Percentiles rank a stretch among this genome's conserved stretches.
Evolutionary conservation across 1,140 invertebrate genomes (phyloP).

Genomic region (Calephelis virginiensis): DNA sequence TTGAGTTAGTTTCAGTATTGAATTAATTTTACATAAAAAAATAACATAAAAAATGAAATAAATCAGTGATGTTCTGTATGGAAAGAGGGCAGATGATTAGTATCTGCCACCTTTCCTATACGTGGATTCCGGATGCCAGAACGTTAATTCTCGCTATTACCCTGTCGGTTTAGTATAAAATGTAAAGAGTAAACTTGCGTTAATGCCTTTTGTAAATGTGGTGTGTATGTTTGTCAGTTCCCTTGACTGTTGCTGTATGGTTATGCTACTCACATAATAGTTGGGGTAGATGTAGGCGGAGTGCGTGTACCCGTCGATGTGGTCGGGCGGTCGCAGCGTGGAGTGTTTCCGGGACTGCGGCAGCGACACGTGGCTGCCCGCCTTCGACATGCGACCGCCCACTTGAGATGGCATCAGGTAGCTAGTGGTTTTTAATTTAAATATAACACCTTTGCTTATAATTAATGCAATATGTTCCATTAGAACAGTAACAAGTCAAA

Average conservation of each 20-base stretch:
- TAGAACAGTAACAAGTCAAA: no score
- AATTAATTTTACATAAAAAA: no score
- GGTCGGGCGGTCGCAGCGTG: conserved; percentile 73
- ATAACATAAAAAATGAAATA: no score
- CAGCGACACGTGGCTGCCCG: conserved; percentile 79
- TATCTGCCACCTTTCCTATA: no score
- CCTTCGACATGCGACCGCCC: conserved; percentile 78
- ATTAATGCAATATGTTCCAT: no score
- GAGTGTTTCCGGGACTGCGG: conserved; percentile 76
- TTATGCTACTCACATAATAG: conserved; percentile 76
- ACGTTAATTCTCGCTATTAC: no score
- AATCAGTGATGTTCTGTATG: no score
- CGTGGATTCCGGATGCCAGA: no score
- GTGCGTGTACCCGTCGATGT: conserved; percentile 75
- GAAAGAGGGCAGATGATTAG: no score
- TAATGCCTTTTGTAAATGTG: not conserved
- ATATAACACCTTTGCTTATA: not conserved
- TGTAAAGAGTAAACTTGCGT: no score
- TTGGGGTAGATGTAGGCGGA: conserved; percentile 82
- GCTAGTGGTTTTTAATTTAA: conserved; percentile 39
- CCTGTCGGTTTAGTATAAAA: no score
- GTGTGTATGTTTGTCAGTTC: not conserved
- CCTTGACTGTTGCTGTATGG: not conserved
- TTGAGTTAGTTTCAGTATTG: no score
- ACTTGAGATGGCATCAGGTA: conserved; percentile 76